These are phyloP conservation scores for Genyomyrus donnyi DNA, from an alignment of 2,113 vertebrate genomes.

Conservation along the genomic window DNA sequence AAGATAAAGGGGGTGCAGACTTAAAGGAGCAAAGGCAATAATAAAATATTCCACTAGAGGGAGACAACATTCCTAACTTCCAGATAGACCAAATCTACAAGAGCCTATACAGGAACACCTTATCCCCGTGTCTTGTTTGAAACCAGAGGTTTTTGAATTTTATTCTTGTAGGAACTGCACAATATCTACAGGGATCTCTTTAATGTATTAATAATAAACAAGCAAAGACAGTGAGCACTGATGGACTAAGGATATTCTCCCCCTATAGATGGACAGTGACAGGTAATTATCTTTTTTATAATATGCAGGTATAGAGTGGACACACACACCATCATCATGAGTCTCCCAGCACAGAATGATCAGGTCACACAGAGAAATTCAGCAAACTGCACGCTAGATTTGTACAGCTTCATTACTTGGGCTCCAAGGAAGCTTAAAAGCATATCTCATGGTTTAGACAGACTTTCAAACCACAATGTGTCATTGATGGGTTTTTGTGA, in stretches of 20 bases:
- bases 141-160: constrained; percentile 45
- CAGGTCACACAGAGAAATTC: background rate
- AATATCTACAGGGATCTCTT: constrained; percentile 46
- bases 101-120: constrained; percentile 1
- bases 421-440: constrained; percentile 29
- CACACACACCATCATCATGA: background rate
- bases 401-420: constrained; percentile 13
- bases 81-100: background rate
- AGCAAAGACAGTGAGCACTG: constrained; percentile 31
- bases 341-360: background rate
- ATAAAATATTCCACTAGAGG: constrained; percentile 51
- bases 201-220: constrained; percentile 42
- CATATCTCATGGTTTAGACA: background rate
- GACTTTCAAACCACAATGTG: constrained; percentile 22
- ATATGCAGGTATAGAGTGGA: background rate
- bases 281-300: constrained; percentile 27
- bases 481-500: constrained; percentile 39
- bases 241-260: background rate
- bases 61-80: constrained; percentile 52
- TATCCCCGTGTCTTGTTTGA: constrained; percentile 1
- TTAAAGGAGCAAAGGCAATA: background rate
- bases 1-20: background rate
- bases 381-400: background rate
- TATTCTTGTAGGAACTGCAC: constrained; percentile 49
- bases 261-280: constrained; percentile 42